Conservation (phyloP, 2,888 invertebrate genomes). For the Caenorhabditis drosophilae region DNA sequence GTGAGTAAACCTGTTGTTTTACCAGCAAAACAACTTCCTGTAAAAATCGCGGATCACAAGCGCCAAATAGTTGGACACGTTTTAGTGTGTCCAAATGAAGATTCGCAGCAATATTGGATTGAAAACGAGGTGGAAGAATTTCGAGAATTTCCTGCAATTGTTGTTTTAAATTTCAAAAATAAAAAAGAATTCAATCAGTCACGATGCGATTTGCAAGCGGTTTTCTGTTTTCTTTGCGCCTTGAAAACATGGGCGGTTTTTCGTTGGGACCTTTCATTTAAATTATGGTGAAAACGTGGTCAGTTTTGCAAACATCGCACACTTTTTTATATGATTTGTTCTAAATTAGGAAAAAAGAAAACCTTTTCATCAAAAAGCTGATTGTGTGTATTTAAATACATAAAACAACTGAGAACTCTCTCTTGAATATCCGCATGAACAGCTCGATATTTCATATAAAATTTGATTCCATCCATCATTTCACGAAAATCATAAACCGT, state of each 20-base stretch:
- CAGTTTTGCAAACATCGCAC: too few species aligned
- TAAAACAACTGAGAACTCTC: conserved; percentile 59
- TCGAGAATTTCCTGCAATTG: conserved; percentile 48
- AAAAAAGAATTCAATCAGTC: too few species aligned
- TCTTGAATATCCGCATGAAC: conserved; percentile 57
- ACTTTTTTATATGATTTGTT: too few species aligned
- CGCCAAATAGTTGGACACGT: conserved; percentile 47
- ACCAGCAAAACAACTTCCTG: conserved; percentile 61
- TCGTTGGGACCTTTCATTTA: too few species aligned
- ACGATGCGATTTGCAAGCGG: too few species aligned
- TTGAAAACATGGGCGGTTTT: too few species aligned
- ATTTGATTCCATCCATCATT: conserved; percentile 65
- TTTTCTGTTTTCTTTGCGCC: too few species aligned
- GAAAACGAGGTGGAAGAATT: conserved; percentile 57
- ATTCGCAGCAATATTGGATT: conserved; percentile 59
- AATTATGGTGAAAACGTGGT: too few species aligned
- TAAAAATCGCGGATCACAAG: conserved; percentile 56
- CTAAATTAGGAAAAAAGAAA: not conserved
- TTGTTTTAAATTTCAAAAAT: not conserved
- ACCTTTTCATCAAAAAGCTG: conserved; percentile 50
- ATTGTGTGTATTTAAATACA: conserved; percentile 55
- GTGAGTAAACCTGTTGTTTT: conserved; percentile 62
- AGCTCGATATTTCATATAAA: conserved; percentile 63
- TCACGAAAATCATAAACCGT: conserved; percentile 54
- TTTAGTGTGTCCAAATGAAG: conserved; percentile 59